These are phyloP conservation scores for Lepidocyrtinus sp. DNA, from an alignment of 2,888 invertebrate genomes.

Conservation along the genomic window DNA sequence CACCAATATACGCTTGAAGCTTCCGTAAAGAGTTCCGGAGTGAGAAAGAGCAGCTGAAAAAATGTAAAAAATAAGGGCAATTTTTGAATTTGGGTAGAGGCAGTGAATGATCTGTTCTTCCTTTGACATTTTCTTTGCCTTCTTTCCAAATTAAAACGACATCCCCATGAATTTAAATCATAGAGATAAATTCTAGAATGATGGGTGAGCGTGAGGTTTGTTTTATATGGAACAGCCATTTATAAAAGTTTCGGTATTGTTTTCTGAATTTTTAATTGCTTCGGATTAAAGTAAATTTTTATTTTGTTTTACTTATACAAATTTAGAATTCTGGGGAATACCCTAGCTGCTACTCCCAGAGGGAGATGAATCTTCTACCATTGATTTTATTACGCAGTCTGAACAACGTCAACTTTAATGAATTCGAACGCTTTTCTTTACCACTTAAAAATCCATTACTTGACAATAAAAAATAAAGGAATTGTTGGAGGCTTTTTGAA, in stretches of 20 bases:
- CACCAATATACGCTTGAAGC: conserved; percentile 8
- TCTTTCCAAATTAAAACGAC: no score
- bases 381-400: background rate
- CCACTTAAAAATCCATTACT: conserved; percentile 45
- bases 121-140: background rate
- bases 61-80: conserved; percentile 3
- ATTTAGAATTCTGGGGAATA: no score
- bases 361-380: background rate
- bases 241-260: no score
- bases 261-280: background rate
- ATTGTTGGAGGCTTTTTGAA: background rate
- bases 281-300: background rate
- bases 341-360: no score
- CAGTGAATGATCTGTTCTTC: background rate
- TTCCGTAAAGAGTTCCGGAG: background rate
- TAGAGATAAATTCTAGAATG: no score
- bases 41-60: conserved; percentile 7
- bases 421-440: background rate
- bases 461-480: conserved; percentile 19
- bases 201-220: no score
- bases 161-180: no score
- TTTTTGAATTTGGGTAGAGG: background rate
- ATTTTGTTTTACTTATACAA: no score
- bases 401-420: background rate
- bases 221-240: no score